These are phyloP conservation scores for Trissolcus japonicus DNA, from an alignment of 2,888 invertebrate genomes.

Conservation along the genomic window DNA sequence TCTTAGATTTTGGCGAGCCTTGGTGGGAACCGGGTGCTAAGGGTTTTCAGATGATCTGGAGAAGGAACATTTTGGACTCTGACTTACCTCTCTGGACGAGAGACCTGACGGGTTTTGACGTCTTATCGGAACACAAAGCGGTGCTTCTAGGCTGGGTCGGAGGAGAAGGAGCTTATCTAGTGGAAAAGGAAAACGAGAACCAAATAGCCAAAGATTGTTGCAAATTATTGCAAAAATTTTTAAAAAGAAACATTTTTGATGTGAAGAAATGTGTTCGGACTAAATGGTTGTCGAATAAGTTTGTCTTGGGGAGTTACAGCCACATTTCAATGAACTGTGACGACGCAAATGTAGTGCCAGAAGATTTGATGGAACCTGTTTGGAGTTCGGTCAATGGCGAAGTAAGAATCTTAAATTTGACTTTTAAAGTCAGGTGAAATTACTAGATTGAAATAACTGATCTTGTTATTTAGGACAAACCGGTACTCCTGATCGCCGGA, in stretches of 20 bases:
- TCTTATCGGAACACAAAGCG: conserved; percentile 75
- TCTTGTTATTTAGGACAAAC: conserved; percentile 69
- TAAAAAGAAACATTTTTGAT: conserved; percentile 76
- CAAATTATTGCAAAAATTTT: conserved; percentile 77
- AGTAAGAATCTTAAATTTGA: conserved; percentile 57
- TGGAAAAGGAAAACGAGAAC: conserved; percentile 79
- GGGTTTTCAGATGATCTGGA: conserved; percentile 81
- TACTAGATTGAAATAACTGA: neutral
- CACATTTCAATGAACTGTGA: conserved; percentile 79
- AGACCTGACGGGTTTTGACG: conserved; percentile 82
- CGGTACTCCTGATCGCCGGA: conserved; percentile 81
- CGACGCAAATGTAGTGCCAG: conserved; percentile 71
- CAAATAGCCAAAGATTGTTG: conserved; percentile 78
- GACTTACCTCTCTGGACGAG: conserved; percentile 78
- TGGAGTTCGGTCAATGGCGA: conserved; percentile 63
- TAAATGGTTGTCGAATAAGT: conserved; percentile 79
- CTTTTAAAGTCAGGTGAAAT: neutral
- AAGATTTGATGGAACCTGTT: conserved; percentile 76
- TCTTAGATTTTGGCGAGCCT: conserved; percentile 80
- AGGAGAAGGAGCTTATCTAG: conserved; percentile 79
- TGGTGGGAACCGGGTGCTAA: conserved; percentile 79
- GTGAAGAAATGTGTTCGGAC: conserved; percentile 77
- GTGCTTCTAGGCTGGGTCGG: conserved; percentile 83
- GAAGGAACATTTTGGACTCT: conserved; percentile 54
- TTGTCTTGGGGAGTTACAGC: conserved; percentile 80